Evolutionary conservation across 2,888 invertebrate species (phyloP), one percentile per base, ranked within the genome.

Genomic region (Aradus depressus): DNA sequence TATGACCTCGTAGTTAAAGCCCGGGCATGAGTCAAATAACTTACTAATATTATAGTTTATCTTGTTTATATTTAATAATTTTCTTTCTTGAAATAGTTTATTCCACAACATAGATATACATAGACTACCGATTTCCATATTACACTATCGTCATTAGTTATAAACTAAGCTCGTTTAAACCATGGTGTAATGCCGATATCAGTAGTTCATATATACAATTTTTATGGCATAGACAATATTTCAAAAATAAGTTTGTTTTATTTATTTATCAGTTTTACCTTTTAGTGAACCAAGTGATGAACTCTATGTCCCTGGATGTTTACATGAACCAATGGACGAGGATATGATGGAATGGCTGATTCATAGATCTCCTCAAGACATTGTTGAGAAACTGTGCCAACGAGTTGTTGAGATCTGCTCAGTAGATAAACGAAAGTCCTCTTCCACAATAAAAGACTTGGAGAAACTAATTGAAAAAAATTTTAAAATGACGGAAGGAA

Each of bases 341-440:
- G 0, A 70, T 71, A 4, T 71, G 69, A 43, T 69, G 42, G 72
- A 73, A 54, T 65, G 72, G 58, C 70, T 74, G 68, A 69, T 74
- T 55, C 70, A 72, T 58, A 72, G 72, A 53, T 69, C 71, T 0
- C 72, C 72, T 58, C 72, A 72, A 50, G 74, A 75, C 58, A 72
- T 74, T n/a, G n/a, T n/a, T n/a, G n/a, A n/a, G n/a, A n/a, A n/a
- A n/a, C n/a, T n/a, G n/a, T n/a, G n/a, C n/a, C n/a, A n/a, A n/a
- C n/a, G n/a, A n/a, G n/a, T n/a, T n/a, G n/a, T n/a, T n/a, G n/a
- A n/a, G n/a, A n/a, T n/a, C n/a, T n/a, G n/a, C n/a, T 72, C 72
- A 0, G 68, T 71, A 16, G 67, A 68, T 0, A 71, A 71, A 55
- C 66, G 66, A 2, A 59, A 72, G 32, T 49, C 71, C 43, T 71